Conservation (phyloP, 1,140 invertebrate species). For the Brachionus asplanchnoidis region DNA sequence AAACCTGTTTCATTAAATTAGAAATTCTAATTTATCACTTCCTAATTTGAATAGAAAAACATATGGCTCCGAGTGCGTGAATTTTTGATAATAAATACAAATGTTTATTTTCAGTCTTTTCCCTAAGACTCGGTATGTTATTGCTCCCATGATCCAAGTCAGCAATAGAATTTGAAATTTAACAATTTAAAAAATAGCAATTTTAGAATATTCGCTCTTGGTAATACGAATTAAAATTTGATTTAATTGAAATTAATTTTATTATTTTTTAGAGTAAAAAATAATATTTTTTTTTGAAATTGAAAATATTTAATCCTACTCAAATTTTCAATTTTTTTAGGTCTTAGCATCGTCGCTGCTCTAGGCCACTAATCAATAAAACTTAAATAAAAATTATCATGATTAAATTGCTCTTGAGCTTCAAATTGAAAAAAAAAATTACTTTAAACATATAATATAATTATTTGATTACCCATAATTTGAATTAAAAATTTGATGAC, state of each 20-base stretch:
- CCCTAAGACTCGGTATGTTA: not conserved
- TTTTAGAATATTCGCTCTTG: not conserved
- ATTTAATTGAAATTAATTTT: not conserved
- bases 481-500: not conserved
- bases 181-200: not conserved
- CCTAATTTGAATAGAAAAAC: not conserved
- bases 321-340: not conserved
- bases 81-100: not conserved
- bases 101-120: not conserved
- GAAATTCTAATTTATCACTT: not conserved
- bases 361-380: not conserved
- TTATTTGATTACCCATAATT: not conserved
- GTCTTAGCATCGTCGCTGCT: not conserved
- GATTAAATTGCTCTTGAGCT: not conserved
- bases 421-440: not conserved
- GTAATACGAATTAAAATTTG: not conserved
- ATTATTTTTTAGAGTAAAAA: not conserved
- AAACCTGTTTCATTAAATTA: not conserved
- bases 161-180: too few species aligned
- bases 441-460: not conserved
- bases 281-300: not conserved
- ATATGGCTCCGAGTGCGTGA: not conserved
- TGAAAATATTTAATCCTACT: not conserved
- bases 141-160: not conserved
- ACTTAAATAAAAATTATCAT: not conserved